Evolutionary conservation across 2,888 invertebrate genomes (phyloP).

Genomic region (Apodemia mormo): DNA sequence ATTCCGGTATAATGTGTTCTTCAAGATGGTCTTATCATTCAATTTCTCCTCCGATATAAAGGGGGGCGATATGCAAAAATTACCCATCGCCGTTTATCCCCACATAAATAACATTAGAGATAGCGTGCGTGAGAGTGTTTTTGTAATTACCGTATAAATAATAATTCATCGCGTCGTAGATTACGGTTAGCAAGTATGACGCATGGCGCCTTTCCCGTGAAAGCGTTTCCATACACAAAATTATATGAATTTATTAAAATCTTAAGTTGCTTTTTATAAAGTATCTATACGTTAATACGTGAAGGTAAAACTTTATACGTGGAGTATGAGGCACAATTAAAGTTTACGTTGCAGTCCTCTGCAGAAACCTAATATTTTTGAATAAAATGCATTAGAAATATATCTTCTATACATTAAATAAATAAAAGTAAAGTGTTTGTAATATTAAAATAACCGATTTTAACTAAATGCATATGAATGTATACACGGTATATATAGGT

Average conservation of each 20-base stretch:
- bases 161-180: constrained; percentile 74
- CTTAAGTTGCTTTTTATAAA: constrained; percentile 9
- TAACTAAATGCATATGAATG: no score
- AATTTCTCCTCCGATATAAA: constrained; percentile 57
- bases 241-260: constrained; percentile 15
- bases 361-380: no score
- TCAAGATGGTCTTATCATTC: constrained; percentile 61
- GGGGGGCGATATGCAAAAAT: constrained; percentile 76
- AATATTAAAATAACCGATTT: no score
- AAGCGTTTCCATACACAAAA: constrained; percentile 14
- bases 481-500: no score
- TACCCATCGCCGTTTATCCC: constrained; percentile 71
- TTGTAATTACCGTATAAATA: constrained; percentile 82
- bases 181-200: constrained; percentile 72
- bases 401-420: no score
- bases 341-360: no score
- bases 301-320: no score
- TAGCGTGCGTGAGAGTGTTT: constrained; percentile 73
- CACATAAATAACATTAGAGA: constrained; percentile 78
- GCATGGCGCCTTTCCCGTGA: constrained; percentile 45
- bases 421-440: no score
- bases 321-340: no score
- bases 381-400: no score
- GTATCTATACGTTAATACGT: no score
- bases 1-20: constrained; percentile 32